phyloP scores from a whole-genome alignment of 1,140 invertebrate species.

The Pogonomyrmex barbatus region DNA sequence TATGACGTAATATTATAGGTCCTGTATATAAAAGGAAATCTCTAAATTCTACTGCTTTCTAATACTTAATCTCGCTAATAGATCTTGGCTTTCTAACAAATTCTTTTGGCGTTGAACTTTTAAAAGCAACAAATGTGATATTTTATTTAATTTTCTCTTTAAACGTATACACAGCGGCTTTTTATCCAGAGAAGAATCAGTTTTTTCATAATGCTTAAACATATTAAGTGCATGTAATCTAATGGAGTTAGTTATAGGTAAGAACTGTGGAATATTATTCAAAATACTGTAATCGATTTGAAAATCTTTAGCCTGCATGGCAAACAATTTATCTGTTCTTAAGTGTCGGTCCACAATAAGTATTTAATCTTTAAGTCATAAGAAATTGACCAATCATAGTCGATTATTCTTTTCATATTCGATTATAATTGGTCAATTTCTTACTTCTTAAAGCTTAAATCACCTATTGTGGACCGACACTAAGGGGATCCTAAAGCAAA shows the following conservation, averaged over 20 bases:
- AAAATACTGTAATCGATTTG: background rate
- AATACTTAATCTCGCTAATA: background rate
- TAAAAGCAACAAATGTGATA: background rate
- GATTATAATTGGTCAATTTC: too few species aligned
- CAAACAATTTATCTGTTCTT: constrained; percentile 2
- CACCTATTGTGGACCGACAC: too few species aligned
- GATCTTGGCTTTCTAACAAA: background rate
- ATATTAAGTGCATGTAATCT: constrained; percentile 19
- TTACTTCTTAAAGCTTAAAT: too few species aligned
- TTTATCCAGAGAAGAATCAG: constrained; percentile 18
- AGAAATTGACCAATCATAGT: too few species aligned
- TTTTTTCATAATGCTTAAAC: constrained; percentile 21
- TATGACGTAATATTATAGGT: background rate
- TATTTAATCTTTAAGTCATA: too few species aligned
- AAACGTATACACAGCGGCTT: background rate
- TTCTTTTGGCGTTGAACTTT: background rate
- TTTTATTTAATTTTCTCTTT: background rate
- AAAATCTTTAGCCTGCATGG: background rate
- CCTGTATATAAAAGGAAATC: constrained; percentile 14
- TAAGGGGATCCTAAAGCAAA: too few species aligned
- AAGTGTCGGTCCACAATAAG: too few species aligned
- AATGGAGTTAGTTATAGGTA: constrained; percentile 12
- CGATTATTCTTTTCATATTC: too few species aligned
- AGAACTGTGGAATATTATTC: background rate
- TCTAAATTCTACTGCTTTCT: constrained; percentile 4